A percentile compares a stretch with the other conserved stretches of the same genome.
Evolutionary conservation across 1,140 invertebrate species (phyloP).

Genomic region (Coboldia fuscipes): DNA sequence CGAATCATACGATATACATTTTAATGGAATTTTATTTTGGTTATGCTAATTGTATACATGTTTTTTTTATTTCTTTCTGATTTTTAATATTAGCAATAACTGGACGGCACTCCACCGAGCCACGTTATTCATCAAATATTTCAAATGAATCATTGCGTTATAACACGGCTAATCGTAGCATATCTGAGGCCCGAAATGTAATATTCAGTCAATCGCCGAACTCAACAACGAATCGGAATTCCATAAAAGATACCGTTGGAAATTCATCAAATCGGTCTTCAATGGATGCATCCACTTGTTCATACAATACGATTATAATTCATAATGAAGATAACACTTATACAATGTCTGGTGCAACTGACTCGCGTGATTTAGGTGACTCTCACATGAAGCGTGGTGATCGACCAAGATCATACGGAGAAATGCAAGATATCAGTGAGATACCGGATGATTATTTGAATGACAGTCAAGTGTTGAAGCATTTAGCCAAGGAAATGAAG

Average conservation of each 20-base stretch:
- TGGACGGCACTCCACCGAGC: not conserved
- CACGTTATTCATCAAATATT: conserved; percentile 2
- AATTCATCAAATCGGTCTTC: conserved; percentile 49
- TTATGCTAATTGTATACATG: not conserved
- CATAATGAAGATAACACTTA: conserved; percentile 32
- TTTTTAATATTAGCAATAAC: no score
- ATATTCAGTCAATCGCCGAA: conserved; percentile 11
- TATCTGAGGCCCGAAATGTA: conserved; percentile 4
- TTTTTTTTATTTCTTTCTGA: not conserved
- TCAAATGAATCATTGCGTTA: conserved; percentile 4
- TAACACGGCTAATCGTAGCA: conserved; percentile 3
- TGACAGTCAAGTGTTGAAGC: conserved; percentile 66
- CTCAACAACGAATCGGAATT: conserved; percentile 34
- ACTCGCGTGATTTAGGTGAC: not conserved
- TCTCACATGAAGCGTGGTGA: not conserved
- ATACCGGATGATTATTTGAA: conserved; percentile 69
- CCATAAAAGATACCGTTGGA: conserved; percentile 44
- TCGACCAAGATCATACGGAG: conserved; percentile 2
- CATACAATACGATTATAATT: conserved; percentile 61
- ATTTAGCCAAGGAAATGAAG: conserved; percentile 62
- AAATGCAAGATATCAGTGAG: conserved; percentile 54
- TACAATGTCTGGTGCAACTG: no score
- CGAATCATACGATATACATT: not conserved
- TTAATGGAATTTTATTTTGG: not conserved
- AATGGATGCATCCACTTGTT: conserved; percentile 48